A percentile compares a stretch with the other conserved stretches of the same genome.
These are phyloP conservation scores for Pecten maximus DNA, from an alignment of 2,888 invertebrate genomes.

Conservation along the genomic window DNA sequence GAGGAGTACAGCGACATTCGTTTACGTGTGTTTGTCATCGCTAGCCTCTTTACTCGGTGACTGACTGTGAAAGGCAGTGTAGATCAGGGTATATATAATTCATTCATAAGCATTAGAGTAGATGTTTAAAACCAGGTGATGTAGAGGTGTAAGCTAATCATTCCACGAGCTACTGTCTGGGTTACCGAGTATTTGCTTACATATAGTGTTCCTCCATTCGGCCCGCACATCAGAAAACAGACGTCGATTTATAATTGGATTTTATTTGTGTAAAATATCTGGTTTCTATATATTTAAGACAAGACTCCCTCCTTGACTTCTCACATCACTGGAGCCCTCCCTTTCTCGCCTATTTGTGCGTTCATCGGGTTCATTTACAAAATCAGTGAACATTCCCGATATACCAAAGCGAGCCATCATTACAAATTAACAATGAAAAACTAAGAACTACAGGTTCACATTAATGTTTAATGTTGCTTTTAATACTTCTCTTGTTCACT, in stretches of 20 bases:
- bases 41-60: not conserved
- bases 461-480: too few species aligned
- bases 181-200: slow-evolving; percentile 26
- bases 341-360: not conserved
- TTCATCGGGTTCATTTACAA: not conserved
- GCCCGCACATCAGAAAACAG: slow-evolving; percentile 22
- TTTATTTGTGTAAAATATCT: slow-evolving; percentile 35
- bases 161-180: not conserved
- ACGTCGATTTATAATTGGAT: slow-evolving; percentile 22
- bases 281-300: slow-evolving; percentile 25
- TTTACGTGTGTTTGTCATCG: slow-evolving; percentile 22
- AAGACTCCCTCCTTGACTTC: slow-evolving; percentile 4
- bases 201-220: not conserved
- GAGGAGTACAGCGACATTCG: not conserved
- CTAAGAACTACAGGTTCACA: too few species aligned
- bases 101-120: not conserved
- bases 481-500: too few species aligned
- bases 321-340: not conserved
- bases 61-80: not conserved
- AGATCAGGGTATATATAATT: not conserved
- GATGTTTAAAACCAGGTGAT: not conserved
- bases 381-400: not conserved
- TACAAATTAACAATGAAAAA: too few species aligned
- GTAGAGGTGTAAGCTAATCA: not conserved
- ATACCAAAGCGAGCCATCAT: too few species aligned